Evolutionary conservation across 2,113 vertebrate genomes (phyloP).

Genomic region (Apodemus sylvaticus): DNA sequence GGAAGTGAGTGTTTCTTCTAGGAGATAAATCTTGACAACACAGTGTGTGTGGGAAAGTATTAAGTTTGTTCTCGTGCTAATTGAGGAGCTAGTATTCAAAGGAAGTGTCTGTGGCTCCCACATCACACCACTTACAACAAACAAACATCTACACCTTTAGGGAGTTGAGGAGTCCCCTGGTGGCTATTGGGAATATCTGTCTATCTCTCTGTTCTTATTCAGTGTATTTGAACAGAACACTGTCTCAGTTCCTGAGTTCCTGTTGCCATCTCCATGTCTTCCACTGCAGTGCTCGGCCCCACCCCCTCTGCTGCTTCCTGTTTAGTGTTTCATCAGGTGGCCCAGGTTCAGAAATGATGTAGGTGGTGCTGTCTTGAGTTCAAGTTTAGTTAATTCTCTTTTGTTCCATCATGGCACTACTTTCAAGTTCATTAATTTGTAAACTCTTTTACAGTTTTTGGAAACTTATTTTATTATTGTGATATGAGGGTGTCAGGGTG

Average conservation of each 20-base stretch:
- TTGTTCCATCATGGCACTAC: background rate
- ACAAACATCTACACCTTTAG: slow-evolving; percentile 26
- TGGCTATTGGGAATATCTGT: slow-evolving; percentile 49
- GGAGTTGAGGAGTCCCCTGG: slow-evolving; percentile 38
- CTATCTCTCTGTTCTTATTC: background rate
- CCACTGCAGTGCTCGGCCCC: background rate
- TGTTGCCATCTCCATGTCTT: background rate
- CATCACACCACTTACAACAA: background rate
- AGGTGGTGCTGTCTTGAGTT: slow-evolving; percentile 11
- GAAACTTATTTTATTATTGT: background rate
- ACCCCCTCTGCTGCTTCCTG: background rate
- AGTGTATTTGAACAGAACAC: background rate
- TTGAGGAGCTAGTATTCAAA: slow-evolving; percentile 65
- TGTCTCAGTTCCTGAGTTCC: background rate
- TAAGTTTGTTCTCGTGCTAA: slow-evolving; percentile 60
- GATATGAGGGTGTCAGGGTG: background rate
- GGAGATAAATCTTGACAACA: slow-evolving; percentile 62
- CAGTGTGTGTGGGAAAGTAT: slow-evolving; percentile 67
- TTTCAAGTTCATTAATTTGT: background rate
- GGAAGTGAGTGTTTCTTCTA: slow-evolving; percentile 73
- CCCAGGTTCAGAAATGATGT: background rate
- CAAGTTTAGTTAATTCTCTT: slow-evolving; percentile 13
- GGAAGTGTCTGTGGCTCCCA: slow-evolving; percentile 32
- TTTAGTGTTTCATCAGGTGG: background rate
- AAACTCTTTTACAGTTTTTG: background rate